A percentile compares a stretch with the other conserved stretches of the same genome.
These are phyloP conservation scores for Vipera ursinii DNA, from an alignment of 2,797 vertebrate species.

Conservation along the genomic window DNA sequence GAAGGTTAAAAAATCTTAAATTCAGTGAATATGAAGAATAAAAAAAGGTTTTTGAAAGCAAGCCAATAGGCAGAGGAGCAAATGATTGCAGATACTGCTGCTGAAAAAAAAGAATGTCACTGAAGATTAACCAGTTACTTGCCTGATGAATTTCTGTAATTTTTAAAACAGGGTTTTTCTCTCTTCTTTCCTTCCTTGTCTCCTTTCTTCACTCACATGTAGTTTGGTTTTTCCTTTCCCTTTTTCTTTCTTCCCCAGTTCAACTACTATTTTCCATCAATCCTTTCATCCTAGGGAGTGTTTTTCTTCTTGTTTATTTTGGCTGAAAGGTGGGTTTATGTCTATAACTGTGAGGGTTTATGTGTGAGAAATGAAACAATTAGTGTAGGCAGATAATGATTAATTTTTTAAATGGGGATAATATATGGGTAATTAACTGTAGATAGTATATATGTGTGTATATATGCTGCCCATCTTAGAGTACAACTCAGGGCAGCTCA, in stretches of 20 bases:
- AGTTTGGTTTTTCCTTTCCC: neutral
- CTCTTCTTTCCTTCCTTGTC: neutral
- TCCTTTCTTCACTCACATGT: neutral
- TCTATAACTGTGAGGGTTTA: neutral
- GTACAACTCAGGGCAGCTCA: neutral
- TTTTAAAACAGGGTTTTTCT: neutral
- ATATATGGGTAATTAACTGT: neutral
- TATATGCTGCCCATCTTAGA: neutral
- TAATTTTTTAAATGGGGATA: neutral
- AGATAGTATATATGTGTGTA: neutral
- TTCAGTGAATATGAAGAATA: neutral
- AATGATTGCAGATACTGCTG: neutral
- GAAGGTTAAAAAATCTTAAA: neutral
- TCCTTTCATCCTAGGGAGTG: neutral
- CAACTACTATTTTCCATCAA: neutral
- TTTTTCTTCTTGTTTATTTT: neutral
- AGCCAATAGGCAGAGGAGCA: neutral
- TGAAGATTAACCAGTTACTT: neutral
- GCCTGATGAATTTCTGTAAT: neutral
- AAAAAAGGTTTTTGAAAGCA: neutral
- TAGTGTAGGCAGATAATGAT: neutral
- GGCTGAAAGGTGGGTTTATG: neutral
- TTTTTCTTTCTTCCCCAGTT: neutral
- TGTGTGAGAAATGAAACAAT: neutral
- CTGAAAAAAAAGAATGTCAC: neutral